phyloP scores from a whole-genome alignment of 2,888 invertebrate genomes.

The Hypselothyrea guttata region DNA sequence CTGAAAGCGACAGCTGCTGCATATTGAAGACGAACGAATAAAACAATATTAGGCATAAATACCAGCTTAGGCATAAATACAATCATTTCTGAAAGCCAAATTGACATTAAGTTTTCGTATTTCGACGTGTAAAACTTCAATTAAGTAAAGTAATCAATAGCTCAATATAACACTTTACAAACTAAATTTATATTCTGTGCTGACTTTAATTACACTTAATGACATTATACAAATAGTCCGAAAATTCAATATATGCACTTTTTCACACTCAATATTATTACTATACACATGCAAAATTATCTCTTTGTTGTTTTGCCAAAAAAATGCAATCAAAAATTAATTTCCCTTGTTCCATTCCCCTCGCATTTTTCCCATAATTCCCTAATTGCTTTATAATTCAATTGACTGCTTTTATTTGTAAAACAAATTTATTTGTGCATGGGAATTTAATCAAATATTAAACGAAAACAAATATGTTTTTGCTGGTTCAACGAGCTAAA shows the following conservation, averaged over 20 bases:
- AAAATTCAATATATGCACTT: no score
- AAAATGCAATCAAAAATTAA: no score
- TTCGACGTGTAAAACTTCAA: no score
- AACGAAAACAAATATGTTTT: no score
- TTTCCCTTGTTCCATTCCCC: no score
- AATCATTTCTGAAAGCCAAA: neutral
- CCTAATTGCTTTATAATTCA: neutral
- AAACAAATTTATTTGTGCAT: neutral
- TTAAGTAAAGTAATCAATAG: neutral
- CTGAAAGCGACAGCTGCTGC: constrained; percentile 57
- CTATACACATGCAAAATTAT: no score
- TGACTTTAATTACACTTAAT: no score
- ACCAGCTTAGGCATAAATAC: constrained; percentile 1
- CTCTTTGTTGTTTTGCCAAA: no score
- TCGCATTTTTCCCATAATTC: neutral
- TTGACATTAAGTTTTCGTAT: neutral
- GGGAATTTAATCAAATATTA: neutral
- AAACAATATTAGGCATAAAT: constrained; percentile 11
- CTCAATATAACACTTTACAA: neutral
- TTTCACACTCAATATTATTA: no score
- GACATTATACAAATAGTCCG: no score
- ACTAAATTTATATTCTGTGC: no score
- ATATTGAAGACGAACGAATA: constrained; percentile 23
- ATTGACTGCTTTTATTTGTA: neutral
- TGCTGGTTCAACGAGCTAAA: no score